These are phyloP conservation scores for Agrotis puta DNA, from an alignment of 2,888 invertebrate species.

Conservation along the genomic window DNA sequence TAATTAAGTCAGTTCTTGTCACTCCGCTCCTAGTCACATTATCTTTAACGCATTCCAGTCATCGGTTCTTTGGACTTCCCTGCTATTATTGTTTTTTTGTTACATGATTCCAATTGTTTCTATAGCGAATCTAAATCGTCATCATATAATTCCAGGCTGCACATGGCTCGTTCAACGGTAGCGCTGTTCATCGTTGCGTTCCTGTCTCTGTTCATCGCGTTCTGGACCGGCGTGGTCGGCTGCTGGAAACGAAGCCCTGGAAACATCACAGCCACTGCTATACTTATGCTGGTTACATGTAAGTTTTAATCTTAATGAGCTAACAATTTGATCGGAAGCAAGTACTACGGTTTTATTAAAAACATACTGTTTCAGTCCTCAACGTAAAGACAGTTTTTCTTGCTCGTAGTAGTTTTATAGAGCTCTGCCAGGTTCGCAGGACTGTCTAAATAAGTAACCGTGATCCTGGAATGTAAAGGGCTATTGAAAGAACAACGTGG, in stretches of 20 bases:
- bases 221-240: constrained; percentile 98
- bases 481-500: no score
- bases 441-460: no score
- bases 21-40: not conserved
- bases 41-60: not conserved
- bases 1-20: not conserved
- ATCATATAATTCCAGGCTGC: constrained; percentile 87
- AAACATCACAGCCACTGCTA: constrained; percentile 98
- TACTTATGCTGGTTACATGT: constrained; percentile 97
- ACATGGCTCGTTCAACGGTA: constrained; percentile 98
- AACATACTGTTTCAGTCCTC: no score
- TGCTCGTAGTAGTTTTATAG: no score
- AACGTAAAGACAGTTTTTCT: no score
- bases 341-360: no score
- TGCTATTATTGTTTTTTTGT: no score
- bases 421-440: no score
- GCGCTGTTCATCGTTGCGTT: constrained; percentile 98
- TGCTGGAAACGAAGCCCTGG: constrained; percentile 99
- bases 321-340: not conserved
- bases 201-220: constrained; percentile 97
- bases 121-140: not conserved
- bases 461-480: no score
- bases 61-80: not conserved
- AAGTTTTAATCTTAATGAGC: constrained; percentile 79
- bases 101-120: not conserved